phyloP scores from a whole-genome alignment of 2,113 vertebrate species.

The Passer montanus region DNA sequence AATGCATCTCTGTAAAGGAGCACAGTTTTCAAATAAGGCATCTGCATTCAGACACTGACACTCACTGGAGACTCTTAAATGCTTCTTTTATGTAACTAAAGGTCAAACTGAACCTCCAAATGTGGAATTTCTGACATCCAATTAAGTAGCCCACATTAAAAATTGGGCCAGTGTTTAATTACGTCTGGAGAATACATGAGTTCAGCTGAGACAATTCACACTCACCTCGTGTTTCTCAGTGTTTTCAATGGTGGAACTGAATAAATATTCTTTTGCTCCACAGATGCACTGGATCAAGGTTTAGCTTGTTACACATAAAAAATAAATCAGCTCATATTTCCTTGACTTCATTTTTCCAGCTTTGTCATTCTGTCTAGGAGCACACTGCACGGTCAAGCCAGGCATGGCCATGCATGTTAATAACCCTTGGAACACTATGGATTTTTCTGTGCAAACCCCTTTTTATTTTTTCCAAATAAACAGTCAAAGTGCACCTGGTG shows the following conservation, averaged over 20 bases:
- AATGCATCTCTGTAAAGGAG: constrained; percentile 15
- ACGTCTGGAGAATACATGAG: constrained; percentile 28
- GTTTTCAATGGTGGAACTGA: constrained; percentile 14
- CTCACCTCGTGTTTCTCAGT: constrained; percentile 24
- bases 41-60: constrained; percentile 39
- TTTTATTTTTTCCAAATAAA: constrained; percentile 31
- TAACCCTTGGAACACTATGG: constrained; percentile 51
- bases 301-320: constrained; percentile 52
- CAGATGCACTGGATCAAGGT: constrained; percentile 38
- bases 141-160: constrained; percentile 23
- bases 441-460: constrained; percentile 45
- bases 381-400: constrained; percentile 20
- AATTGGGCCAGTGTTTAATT: constrained; percentile 17
- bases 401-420: constrained; percentile 54
- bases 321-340: constrained; percentile 60
- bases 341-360: constrained; percentile 64
- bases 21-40: constrained; percentile 20
- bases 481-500: constrained; percentile 64
- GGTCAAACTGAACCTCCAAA: constrained; percentile 42
- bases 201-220: constrained; percentile 33
- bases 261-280: constrained; percentile 44
- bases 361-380: constrained; percentile 68
- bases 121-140: constrained; percentile 60
- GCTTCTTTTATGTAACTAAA: constrained; percentile 54
- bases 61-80: constrained; percentile 52